Base-by-base conservation (phyloP, 2,113 vertebrate genomes). In the Marmota monax region DNA sequence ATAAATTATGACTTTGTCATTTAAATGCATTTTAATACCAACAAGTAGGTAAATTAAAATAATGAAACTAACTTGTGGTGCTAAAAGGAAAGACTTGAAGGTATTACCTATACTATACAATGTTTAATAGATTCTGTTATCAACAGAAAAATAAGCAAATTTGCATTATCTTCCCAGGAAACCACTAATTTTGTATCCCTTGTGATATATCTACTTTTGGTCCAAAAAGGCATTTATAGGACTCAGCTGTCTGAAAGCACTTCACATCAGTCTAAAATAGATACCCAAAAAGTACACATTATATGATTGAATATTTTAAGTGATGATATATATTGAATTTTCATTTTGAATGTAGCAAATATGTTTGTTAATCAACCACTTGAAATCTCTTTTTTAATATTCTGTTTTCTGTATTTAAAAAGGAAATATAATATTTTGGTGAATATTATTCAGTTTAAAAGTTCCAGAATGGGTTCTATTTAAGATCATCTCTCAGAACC, bases 41-140 rank as follows among this genome's bases (percentile, higher is more conserved):
- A 42, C 4, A 82, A 80, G 80, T 94, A 79, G 16, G 10, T 69
- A 32, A 22, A 34, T 93, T 69, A 67, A 37, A 94, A 80, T 90
- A 90, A 96, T 95, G 17, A 14, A 96, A 90, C 37, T 67, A 94
- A 94, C 34, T 93, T 76, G 42, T 74, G 27, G 34, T 67, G 83
- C 61, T 83, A 51, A 91, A 77, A 90, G 51, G 94, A 97, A 93
- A 73, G 86, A 95, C 78, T 48, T 73, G 29, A 87, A 82, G 27
- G 6, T 53, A 79, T 70, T 92, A 34, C 16, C 23, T 92, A 73
- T 25, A 6, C 2, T 72, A 53, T 80, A 34, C 20, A 17, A 4
- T 37, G 25, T 90, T 90, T 92, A 90, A 53, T 18, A 5, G 51
- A 73, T 74, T 92, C 3, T 56, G 34, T 63, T 94, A 70, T n/a